Conservation (phyloP, 2,888 invertebrate genomes). For the Alcis repandata region DNA sequence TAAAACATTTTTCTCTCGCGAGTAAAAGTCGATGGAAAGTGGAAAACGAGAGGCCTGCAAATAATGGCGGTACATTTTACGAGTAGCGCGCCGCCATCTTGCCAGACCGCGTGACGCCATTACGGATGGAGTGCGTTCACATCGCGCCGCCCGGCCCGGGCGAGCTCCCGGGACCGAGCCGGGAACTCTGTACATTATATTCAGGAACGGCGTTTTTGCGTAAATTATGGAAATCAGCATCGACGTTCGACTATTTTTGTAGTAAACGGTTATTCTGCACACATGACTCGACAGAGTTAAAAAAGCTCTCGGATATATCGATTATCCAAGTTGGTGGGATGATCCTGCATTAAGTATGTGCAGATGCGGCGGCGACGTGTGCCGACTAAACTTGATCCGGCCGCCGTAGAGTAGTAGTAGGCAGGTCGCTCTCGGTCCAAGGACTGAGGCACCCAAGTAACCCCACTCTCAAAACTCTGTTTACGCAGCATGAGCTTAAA, state of each 20-base stretch:
- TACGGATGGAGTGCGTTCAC: constrained; percentile 73
- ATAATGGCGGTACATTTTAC: constrained; percentile 69
- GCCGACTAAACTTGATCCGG: no score
- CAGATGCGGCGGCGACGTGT: constrained; percentile 45
- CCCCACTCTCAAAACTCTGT: constrained; percentile 62
- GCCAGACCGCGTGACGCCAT: constrained; percentile 86
- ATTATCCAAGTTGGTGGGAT: constrained; percentile 46
- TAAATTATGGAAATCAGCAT: constrained; percentile 38
- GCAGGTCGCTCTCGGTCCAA: constrained; percentile 20
- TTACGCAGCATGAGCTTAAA: constrained; percentile 61
- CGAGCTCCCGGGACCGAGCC: constrained; percentile 16
- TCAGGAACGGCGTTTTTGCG: constrained; percentile 47
- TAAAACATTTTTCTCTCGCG: constrained; percentile 49
- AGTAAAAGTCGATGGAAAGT: constrained; percentile 57
- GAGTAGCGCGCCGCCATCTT: constrained; percentile 75
- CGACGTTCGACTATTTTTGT: constrained; percentile 13
- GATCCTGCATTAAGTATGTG: constrained; percentile 52
- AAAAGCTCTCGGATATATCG: constrained; percentile 44
- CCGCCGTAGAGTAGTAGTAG: no score
- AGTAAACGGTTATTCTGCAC: constrained; percentile 20
- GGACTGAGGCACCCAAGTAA: constrained; percentile 58
- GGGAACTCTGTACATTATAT: constrained; percentile 50
- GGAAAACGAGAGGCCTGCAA: constrained; percentile 64
- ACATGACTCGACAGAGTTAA: constrained; percentile 38
- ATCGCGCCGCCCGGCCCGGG: constrained; percentile 44